These are phyloP conservation scores for Pseudomyrmex concolor DNA, from an alignment of 1,140 invertebrate genomes.

Conservation along the genomic window DNA sequence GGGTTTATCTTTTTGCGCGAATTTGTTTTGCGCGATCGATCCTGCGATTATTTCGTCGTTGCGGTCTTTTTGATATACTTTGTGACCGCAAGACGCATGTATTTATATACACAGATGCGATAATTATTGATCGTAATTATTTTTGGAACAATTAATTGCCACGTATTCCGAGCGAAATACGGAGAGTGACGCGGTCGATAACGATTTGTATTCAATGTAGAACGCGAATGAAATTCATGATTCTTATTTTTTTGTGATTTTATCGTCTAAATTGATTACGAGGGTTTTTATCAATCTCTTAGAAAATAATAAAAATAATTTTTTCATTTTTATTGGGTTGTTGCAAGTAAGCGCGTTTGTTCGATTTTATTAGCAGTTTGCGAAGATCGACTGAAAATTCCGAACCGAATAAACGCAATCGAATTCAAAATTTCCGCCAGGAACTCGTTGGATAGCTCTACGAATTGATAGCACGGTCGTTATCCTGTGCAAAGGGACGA, in stretches of 20 bases:
- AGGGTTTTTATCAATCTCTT: neutral
- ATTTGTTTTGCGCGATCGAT: neutral
- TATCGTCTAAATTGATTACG: neutral
- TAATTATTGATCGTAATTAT: neutral
- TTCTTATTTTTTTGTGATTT: neutral
- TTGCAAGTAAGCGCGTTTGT: neutral
- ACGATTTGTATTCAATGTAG: neutral
- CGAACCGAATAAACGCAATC: constrained; percentile 16
- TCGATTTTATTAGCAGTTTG: constrained; percentile 30
- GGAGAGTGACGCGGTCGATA: too few species aligned
- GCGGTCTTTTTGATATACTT: too few species aligned
- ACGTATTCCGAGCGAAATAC: too few species aligned
- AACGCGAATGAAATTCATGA: neutral
- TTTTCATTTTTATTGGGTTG: neutral
- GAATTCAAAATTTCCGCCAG: constrained; percentile 18
- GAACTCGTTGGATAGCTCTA: neutral
- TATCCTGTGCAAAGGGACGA: constrained; percentile 36
- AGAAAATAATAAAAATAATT: neutral
- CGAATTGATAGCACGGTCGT: constrained; percentile 8
- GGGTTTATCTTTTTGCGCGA: neutral
- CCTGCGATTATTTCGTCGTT: neutral
- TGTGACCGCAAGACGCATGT: too few species aligned
- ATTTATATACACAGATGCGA: neutral
- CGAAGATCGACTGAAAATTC: constrained; percentile 5
- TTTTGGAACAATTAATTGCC: too few species aligned